Conservation (phyloP, 2,888 invertebrate species). For the Dascillus cervinus region DNA sequence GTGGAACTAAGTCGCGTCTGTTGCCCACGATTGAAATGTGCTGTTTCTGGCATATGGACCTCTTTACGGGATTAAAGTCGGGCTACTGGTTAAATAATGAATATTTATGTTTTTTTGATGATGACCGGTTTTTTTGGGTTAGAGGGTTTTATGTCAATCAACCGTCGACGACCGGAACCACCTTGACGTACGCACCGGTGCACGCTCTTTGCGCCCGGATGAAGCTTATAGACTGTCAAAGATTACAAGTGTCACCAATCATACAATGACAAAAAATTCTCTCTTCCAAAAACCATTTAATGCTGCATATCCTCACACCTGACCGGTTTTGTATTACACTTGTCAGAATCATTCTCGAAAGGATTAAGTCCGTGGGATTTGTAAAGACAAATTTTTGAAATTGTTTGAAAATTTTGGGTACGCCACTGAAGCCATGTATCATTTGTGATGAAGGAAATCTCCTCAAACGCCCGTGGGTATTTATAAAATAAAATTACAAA, state of each 20-base stretch:
- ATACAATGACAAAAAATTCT: too few species aligned
- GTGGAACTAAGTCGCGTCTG: constrained; percentile 28
- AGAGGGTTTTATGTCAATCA: constrained; percentile 22
- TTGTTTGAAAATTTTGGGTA: too few species aligned
- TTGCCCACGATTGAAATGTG: constrained; percentile 27
- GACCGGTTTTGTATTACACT: too few species aligned
- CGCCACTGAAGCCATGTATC: too few species aligned
- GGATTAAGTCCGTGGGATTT: too few species aligned
- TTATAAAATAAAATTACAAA: too few species aligned
- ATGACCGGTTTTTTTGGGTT: constrained; percentile 20
- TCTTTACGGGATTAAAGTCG: constrained; percentile 23
- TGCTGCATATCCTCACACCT: too few species aligned
- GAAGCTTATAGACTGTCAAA: constrained; percentile 6
- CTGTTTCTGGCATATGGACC: constrained; percentile 31
- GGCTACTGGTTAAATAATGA: constrained; percentile 32
- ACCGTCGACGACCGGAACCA: constrained; percentile 14
- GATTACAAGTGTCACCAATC: constrained; percentile 14
- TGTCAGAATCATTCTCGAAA: too few species aligned
- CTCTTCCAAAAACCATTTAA: too few species aligned
- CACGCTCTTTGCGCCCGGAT: constrained; percentile 10
- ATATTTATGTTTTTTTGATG: constrained; percentile 31
- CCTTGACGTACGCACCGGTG: constrained; percentile 6
- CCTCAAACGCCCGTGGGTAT: too few species aligned
- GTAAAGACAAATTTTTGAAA: too few species aligned
- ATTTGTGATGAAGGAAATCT: too few species aligned